Base-by-base conservation (phyloP, 2,797 vertebrate genomes). In the Poliocrania exsul region DNA sequence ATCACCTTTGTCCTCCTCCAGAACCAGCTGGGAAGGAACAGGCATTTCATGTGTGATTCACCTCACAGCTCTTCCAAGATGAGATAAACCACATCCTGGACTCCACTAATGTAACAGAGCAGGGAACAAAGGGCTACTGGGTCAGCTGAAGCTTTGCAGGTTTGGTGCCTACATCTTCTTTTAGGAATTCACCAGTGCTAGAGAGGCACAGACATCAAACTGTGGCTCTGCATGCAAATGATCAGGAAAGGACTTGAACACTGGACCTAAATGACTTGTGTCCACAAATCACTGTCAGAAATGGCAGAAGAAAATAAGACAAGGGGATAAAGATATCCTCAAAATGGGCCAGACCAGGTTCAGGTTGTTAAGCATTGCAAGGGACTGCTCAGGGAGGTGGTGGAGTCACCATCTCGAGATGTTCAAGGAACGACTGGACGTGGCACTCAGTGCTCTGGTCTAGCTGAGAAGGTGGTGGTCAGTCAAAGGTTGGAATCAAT, bases 401-500 rank as follows among this genome's bases (percentile, higher is more conserved):
- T 58, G 33, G 57, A 40, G 11, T 16, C 0, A 8, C 8, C 42
- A 35, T 1, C 5, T 16, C 16, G n/a, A 53, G 47, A 37, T 37
- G 28, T 4, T 29, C 54, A 11, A 29, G 47, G 54, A 53, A 46
- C 0, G 1, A 2, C 21, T 46, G 54, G 46, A 33, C 0, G 10
- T 25, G 71, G 14, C 57, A 57, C 64, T 44, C 6, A 16, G n/a
- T 5, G 79, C 50, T 37, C 78, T n/a, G 40, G 18, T 18, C 26
- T 62, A 31, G 37, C 9, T 15, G 42, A 37, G 31, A 56, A 21
- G n/a, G 9, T 33, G 24, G 13, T 28, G 24, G 29, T 16, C 3
- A 4, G 16, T 0, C 42, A 49, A 28, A 44, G 50, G 0, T 8
- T 38, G 57, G 28, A 9, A 35, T 47, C 0, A 0, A 13, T 54